Base-by-base conservation (phyloP, 1,140 invertebrate genomes). In the Sesamia nonagrioides region DNA sequence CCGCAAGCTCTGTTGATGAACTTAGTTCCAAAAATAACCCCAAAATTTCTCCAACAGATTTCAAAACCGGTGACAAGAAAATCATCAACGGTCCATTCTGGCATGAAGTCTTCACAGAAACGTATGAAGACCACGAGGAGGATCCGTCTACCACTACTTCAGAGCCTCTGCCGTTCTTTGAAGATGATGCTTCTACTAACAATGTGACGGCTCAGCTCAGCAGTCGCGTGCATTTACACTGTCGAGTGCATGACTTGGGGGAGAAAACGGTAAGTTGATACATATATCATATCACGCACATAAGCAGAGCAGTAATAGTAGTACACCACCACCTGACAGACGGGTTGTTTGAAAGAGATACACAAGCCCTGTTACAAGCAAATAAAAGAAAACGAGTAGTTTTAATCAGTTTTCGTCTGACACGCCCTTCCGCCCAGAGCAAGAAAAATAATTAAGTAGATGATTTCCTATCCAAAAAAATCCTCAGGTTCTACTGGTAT, bases 141-240 rank as follows among this genome's bases (percentile, higher is more conserved):
- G 90, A 92, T 18, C 66, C 88, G 0, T 92, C 95, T 35, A 95
- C 90, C 0, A 96, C 96, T 3, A 95, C 95, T 2, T 93, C 96
- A 17, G 96, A 96, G 78, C 96, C 96, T 0, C 91, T 96, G 73
- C 96, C 96, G 0, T 96, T 96, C 87, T 97, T 97, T 84, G 96
- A 96, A 80, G 96, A 96, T 81, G 95, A 95, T 37, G 90, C 95
- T 15, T 95, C 95, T 1, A 95, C 95, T 18, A 95, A 96, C 56
- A 97, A 97, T 86, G 96, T 97, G 82, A 97, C 97, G 2, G 96
- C 96, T 0, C 97, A 97, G 84, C 90, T 97, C 4, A 96, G 97
- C 0, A 96, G 95, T 27, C 95, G 96, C 40, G 96, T 96, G 1
- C 96, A 96, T 84, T 90, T 97, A 71, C 97, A 97, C 83, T 97